phyloP scores from a whole-genome alignment of 2,113 vertebrate genomes.

The Cyanoderma ruficeps region DNA sequence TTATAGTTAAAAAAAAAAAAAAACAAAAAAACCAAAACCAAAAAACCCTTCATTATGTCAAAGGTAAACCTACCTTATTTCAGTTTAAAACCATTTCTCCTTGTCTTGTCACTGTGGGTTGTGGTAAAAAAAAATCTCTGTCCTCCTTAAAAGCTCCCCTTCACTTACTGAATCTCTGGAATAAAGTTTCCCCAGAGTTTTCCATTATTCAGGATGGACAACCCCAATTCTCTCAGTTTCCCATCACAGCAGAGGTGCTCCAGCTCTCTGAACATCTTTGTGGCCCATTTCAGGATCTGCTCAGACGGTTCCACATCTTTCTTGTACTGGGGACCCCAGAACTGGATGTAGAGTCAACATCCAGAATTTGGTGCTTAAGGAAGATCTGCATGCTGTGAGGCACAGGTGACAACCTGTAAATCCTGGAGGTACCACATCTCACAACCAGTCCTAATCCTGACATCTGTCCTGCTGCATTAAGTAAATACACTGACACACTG shows the following conservation, averaged over 20 bases:
- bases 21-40: no score
- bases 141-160: neutral
- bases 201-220: neutral
- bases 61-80: neutral
- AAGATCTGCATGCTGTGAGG: neutral
- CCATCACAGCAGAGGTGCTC: neutral
- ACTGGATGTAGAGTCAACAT: neutral
- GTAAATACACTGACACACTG: neutral
- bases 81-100: neutral
- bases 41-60: neutral
- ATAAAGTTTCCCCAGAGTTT: neutral
- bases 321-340: neutral
- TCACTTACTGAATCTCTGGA: neutral
- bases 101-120: rapidly evolving
- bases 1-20: rapidly evolving
- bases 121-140: neutral
- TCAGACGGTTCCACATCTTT: rapidly evolving
- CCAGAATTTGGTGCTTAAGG: neutral
- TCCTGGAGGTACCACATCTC: neutral
- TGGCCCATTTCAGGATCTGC: neutral
- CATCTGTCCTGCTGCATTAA: neutral
- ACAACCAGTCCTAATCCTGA: neutral
- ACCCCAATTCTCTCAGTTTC: neutral
- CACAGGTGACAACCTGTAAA: neutral
- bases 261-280: neutral